Evolutionary conservation across 2,888 invertebrate genomes (phyloP), one percentile per base, ranked within the genome.

Genomic region (Cantharis nigra): DNA sequence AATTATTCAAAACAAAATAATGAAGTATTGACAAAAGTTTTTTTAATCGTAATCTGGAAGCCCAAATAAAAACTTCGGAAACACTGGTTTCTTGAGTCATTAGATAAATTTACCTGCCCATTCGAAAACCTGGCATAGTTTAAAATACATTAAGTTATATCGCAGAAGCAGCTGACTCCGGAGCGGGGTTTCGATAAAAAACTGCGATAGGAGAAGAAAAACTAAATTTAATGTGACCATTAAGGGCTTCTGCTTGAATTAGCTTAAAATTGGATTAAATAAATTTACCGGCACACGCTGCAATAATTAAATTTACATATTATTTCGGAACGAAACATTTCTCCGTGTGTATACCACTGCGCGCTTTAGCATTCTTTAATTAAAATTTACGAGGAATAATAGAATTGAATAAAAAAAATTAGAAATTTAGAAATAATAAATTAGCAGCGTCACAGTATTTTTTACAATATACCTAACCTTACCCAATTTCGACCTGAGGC

Each of bases 131-230:
- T 70, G 74, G 72, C 80, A 79, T 80, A 82, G 78, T 82, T 82
- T 82, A 82, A 82, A 82, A 82, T 79, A 77, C 82, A 82, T 82
- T 82, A 82, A 81, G 78, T 81, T 75, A 78, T 79, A 81, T 77
- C 70, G 75, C 70, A 71, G 73, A 70, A 78, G 75, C 81, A 81
- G 81, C 80, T 81, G 81, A 80, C 80, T 75, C 71, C 74, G 64
- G 14, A 67, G 75, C 72, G 70, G 69, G 76, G 20, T 71, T 72
- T 70, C 71, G 74, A 78, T 78, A 79, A 79, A 49, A 78, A 79
- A 79, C 76, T 26, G 78, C 78, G 76, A 79, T 79, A 76, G 69
- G 69, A 23, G 13, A 67, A 23, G 72, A 79, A 79, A 79, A 78
- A 73, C 26, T 18, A 69, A 77, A 74, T 71, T 76, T 76, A 69